Conservation (phyloP, 1,140 invertebrate genomes). For the Gerris buenoi region DNA sequence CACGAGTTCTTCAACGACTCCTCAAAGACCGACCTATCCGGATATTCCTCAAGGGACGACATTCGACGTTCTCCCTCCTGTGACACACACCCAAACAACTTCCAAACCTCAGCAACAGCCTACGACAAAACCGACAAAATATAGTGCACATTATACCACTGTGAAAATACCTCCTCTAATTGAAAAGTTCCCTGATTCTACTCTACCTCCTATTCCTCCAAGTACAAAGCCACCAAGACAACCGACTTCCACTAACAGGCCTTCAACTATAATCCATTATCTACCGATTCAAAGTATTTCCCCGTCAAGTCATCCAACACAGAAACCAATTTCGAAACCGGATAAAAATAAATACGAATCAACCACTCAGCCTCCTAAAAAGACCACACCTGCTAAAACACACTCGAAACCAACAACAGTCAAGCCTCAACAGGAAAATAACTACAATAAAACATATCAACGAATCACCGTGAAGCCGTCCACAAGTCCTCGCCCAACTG, state of each 20-base stretch:
- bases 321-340: constrained; percentile 4
- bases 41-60: not conserved
- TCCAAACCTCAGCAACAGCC: not conserved
- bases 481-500: not conserved
- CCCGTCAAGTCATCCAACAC: not conserved
- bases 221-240: constrained; percentile 17
- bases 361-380: not conserved
- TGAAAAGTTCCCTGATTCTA: constrained; percentile 5
- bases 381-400: not conserved
- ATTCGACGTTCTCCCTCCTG: not conserved
- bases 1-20: not conserved
- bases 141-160: constrained; percentile 12
- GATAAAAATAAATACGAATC: not conserved
- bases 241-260: not conserved
- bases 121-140: constrained; percentile 7
- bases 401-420: not conserved
- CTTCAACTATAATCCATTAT: constrained; percentile 1
- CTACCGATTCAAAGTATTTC: constrained; percentile 1
- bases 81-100: not conserved
- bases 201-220: not conserved
- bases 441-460: not conserved
- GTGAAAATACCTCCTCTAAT: not conserved
- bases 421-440: not conserved
- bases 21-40: not conserved
- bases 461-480: not conserved